phyloP scores from a whole-genome alignment of 2,888 invertebrate species.

The Campopleginae sp. region DNA sequence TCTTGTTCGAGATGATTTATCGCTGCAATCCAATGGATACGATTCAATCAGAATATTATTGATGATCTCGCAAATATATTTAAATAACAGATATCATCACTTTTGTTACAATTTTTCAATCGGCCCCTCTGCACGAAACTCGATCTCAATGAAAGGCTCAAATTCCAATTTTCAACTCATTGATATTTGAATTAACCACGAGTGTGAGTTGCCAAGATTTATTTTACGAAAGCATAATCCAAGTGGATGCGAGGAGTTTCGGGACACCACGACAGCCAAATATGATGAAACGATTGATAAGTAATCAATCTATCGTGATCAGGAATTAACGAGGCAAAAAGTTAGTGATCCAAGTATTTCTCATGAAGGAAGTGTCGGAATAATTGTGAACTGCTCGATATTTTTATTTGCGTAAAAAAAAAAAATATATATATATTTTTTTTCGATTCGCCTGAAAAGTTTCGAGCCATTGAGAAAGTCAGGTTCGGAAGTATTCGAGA shows the following conservation, averaged over 20 bases:
- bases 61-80: conserved; percentile 1
- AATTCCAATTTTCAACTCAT: not conserved
- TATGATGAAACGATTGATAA: too few relatives aligned
- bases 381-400: not conserved
- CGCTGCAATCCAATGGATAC: not conserved
- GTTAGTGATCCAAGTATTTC: too few relatives aligned
- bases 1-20: conserved; percentile 41
- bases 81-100: not conserved
- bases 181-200: not conserved
- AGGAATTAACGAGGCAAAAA: too few relatives aligned
- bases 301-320: too few relatives aligned
- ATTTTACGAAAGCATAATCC: not conserved
- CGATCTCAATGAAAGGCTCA: not conserved
- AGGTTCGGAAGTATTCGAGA: not conserved
- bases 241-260: not conserved
- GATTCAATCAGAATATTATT: conserved; percentile 1
- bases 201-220: not conserved
- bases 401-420: too few relatives aligned
- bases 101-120: not conserved
- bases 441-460: not conserved
- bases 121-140: not conserved
- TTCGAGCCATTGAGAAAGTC: not conserved
- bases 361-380: not conserved
- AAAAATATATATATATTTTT: not conserved
- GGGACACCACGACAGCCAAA: too few relatives aligned